These are phyloP conservation scores for Dasysyrphus tricinctus DNA, from an alignment of 2,888 invertebrate genomes.

Conservation along the genomic window DNA sequence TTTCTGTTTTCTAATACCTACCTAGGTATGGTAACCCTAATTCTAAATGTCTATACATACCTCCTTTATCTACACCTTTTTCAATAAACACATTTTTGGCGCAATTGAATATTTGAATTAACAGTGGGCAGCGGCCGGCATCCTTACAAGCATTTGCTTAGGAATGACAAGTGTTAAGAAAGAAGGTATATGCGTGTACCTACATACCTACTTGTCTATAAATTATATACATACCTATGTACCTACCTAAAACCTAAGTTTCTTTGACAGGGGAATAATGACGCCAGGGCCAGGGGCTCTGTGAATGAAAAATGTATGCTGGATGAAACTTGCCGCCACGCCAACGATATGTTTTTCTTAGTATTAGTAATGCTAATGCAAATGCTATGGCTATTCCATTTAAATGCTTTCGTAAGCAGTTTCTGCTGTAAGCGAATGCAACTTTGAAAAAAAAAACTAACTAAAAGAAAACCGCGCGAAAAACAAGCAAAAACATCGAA, in stretches of 20 bases:
- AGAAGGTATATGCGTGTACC: no score
- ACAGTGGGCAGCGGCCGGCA: no score
- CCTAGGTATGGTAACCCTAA: no score
- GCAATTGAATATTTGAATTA: no score
- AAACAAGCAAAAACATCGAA: slow-evolving; percentile 59
- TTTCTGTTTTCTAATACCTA: no score
- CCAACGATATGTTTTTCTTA: neutral
- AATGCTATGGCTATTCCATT: slow-evolving; percentile 24
- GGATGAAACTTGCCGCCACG: slow-evolving; percentile 22
- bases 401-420: slow-evolving; percentile 50
- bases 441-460: slow-evolving; percentile 37
- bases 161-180: no score
- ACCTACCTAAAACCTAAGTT: neutral
- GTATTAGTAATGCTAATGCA: neutral
- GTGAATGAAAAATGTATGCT: slow-evolving; percentile 6
- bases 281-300: slow-evolving; percentile 1
- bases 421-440: slow-evolving; percentile 26
- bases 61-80: no score
- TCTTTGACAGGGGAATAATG: neutral
- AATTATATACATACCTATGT: no score
- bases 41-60: no score
- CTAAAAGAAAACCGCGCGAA: slow-evolving; percentile 39
- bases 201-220: no score
- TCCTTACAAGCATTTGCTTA: no score
- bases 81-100: no score